Conservation (phyloP, 35 echinoderm and acorn worm species). For the Stichopus chloronotus region DNA sequence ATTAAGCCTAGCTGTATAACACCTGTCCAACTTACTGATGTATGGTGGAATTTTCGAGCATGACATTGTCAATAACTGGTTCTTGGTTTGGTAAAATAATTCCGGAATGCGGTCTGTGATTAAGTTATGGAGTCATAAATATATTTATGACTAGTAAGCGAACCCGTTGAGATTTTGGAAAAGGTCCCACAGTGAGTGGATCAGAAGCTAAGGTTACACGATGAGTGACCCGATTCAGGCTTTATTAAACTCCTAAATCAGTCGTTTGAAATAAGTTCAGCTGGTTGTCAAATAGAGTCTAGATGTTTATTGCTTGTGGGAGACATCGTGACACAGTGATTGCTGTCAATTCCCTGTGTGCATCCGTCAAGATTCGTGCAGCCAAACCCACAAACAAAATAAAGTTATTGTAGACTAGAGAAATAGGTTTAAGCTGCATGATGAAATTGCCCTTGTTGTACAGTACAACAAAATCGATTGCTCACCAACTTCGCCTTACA, state of each 20-base stretch:
- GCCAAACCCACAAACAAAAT: too few relatives aligned
- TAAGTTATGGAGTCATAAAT: constrained; percentile 60
- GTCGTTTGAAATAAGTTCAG: constrained; percentile 30
- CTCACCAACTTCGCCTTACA: too few relatives aligned
- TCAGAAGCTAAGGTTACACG: constrained; percentile 36
- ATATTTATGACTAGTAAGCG: constrained; percentile 50
- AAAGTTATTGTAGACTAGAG: too few relatives aligned
- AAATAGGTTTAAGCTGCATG: too few relatives aligned
- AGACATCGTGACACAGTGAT: background rate
- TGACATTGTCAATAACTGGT: constrained; percentile 30
- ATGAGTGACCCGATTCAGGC: constrained; percentile 45
- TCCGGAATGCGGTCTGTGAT: constrained; percentile 60
- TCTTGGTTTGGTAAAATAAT: constrained; percentile 50
- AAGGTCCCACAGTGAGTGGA: constrained; percentile 18
- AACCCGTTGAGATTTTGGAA: constrained; percentile 3
- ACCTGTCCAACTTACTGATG: constrained; percentile 18
- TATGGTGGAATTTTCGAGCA: constrained; percentile 11
- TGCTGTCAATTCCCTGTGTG: constrained; percentile 17
- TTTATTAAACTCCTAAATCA: constrained; percentile 53
- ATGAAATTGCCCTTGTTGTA: too few relatives aligned
- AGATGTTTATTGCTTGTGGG: background rate
- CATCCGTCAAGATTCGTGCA: background rate
- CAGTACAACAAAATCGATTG: too few relatives aligned
- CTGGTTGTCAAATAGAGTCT: constrained; percentile 26
- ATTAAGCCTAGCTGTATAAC: background rate